Evolutionary conservation across 1,140 invertebrate species (phyloP).

Genomic region (Anastatus disparis): DNA sequence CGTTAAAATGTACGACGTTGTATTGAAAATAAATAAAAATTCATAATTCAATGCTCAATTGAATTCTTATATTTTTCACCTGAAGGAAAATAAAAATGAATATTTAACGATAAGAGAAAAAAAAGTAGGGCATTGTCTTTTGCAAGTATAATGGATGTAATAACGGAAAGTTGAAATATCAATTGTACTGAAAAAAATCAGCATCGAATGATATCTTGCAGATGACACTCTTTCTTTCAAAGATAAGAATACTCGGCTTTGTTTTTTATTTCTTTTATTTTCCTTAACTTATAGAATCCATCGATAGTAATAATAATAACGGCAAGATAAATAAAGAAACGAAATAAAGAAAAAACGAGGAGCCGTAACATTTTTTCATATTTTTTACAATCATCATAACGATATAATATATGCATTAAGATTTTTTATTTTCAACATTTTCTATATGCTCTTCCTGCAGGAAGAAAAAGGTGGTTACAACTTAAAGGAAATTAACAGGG

Average conservation of each 20-base stretch:
- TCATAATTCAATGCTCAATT: too few species aligned
- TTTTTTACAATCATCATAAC: too few species aligned
- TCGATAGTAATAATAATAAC: conserved; percentile 16
- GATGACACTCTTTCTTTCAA: conserved; percentile 9
- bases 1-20: too few species aligned
- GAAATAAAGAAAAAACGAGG: neutral
- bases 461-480: too few species aligned
- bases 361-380: neutral
- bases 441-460: too few species aligned
- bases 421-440: too few species aligned
- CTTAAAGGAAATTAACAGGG: neutral
- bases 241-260: neutral
- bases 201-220: neutral
- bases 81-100: too few species aligned
- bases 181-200: conserved; percentile 16
- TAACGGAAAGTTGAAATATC: conserved; percentile 4
- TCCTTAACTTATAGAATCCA: neutral
- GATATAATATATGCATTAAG: too few species aligned
- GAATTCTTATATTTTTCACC: too few species aligned
- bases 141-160: conserved; percentile 23
- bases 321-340: neutral
- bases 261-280: too few species aligned
- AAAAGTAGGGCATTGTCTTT: conserved; percentile 17
- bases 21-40: too few species aligned
- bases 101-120: conserved; percentile 3